These are phyloP conservation scores for Gisinianus flammeolus DNA, from an alignment of 2,888 invertebrate genomes.

Conservation along the genomic window DNA sequence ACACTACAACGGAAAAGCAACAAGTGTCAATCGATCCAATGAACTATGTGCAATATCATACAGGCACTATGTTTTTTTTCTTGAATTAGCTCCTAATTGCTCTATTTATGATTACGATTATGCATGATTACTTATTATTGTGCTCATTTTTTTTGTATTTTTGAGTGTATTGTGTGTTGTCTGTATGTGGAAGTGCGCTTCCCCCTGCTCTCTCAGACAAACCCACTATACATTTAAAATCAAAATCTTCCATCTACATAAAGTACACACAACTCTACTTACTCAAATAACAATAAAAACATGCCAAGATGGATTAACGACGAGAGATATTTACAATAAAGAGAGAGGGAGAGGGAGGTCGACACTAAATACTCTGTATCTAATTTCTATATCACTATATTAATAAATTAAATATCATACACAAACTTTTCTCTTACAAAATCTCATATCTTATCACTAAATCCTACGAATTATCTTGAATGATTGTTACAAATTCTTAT, in stretches of 20 bases:
- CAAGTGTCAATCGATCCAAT: conserved; percentile 29
- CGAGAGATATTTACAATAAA: no score
- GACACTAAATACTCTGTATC: neutral
- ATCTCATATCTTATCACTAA: neutral
- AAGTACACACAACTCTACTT: neutral
- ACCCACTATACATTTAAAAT: neutral
- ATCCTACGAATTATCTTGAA: neutral
- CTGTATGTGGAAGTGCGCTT: conserved; percentile 13
- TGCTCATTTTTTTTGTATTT: conserved; percentile 2
- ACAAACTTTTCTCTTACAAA: neutral
- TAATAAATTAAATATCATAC: neutral
- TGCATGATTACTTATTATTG: conserved; percentile 21
- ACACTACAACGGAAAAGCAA: neutral
- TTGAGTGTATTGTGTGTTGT: neutral
- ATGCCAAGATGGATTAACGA: conserved; percentile 25
- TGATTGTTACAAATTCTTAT: neutral
- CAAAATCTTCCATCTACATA: neutral
- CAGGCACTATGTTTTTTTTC: no score
- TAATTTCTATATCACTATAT: neutral
- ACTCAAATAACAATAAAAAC: conserved; percentile 7
- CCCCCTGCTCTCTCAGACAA: neutral
- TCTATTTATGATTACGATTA: conserved; percentile 39
- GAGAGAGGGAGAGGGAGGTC: neutral
- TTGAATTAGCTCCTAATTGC: conserved; percentile 41
- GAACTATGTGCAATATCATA: conserved; percentile 11